A percentile compares a stretch with the other conserved stretches of the same genome.
These are phyloP conservation scores for Tenualosa thibaudeaui DNA, from an alignment of 2,797 vertebrate genomes.

Conservation along the genomic window DNA sequence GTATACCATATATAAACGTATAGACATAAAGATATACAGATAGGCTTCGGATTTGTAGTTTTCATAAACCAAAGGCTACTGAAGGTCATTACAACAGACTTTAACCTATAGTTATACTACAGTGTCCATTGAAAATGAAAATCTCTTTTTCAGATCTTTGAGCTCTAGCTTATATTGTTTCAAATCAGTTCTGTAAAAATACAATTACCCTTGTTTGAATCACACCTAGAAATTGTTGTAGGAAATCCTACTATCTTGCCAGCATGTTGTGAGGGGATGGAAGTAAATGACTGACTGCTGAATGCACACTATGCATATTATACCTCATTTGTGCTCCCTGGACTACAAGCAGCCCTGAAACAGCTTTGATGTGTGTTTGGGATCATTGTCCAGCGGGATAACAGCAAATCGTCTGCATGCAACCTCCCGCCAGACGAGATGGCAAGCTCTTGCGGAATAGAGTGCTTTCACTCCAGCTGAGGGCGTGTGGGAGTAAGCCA, in stretches of 20 bases:
- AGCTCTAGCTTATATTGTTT: not conserved
- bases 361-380: constrained; percentile 1
- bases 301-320: not conserved
- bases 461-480: not conserved
- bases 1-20: too few species aligned
- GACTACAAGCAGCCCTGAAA: not conserved
- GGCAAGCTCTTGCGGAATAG: not conserved
- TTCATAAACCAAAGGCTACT: too few species aligned
- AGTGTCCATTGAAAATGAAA: too few species aligned
- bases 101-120: too few species aligned
- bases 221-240: not conserved
- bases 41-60: too few species aligned
- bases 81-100: too few species aligned
- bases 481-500: not conserved
- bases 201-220: not conserved
- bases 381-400: not conserved
- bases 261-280: not conserved
- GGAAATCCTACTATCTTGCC: not conserved
- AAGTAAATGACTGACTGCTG: not conserved
- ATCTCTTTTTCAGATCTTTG: not conserved
- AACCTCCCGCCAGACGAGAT: not conserved
- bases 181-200: not conserved
- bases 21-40: too few species aligned
- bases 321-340: not conserved
- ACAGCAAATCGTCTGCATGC: not conserved